These are phyloP conservation scores for Chelon auratus DNA, from an alignment of 2,797 vertebrate genomes.

Conservation along the genomic window DNA sequence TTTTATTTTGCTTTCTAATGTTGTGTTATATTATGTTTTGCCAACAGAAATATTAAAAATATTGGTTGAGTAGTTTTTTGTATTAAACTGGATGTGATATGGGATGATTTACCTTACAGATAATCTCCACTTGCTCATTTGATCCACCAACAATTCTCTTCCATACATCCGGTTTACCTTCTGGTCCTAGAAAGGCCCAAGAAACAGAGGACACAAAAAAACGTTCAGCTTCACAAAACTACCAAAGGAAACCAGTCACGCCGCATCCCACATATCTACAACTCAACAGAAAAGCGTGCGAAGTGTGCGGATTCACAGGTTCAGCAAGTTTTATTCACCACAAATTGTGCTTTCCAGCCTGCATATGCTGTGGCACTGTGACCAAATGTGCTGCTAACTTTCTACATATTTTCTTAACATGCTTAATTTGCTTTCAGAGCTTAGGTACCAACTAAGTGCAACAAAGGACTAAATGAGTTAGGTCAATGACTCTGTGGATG, in stretches of 20 bases:
- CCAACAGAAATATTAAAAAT: too few species aligned
- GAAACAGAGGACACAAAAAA: not conserved
- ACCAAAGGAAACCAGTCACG: too few species aligned
- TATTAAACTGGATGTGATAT: not conserved
- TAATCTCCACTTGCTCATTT: constrained; percentile 70
- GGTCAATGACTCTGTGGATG: too few species aligned
- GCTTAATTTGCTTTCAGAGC: too few species aligned
- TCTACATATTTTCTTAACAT: not conserved
- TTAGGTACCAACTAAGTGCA: too few species aligned
- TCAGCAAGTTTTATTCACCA: not conserved
- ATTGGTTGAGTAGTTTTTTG: not conserved
- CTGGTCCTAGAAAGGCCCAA: constrained; percentile 81
- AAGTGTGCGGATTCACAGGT: not conserved
- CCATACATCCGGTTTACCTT: constrained; percentile 88
- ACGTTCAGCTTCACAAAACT: not conserved
- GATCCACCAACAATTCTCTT: constrained; percentile 63
- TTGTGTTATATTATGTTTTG: too few species aligned
- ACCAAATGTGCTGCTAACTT: not conserved
- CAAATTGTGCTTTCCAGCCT: not conserved
- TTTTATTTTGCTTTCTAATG: too few species aligned
- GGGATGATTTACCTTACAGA: constrained; percentile 89
- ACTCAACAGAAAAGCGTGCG: not conserved
- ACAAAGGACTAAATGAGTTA: too few species aligned
- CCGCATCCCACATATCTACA: not conserved
- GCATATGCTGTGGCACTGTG: not conserved